Percentiles rank a stretch among this genome's conserved stretches.
These are phyloP conservation scores for Mastigias papua DNA, from an alignment of 30 jellyfish, hydroid and myxozoan species.

Conservation along the genomic window DNA sequence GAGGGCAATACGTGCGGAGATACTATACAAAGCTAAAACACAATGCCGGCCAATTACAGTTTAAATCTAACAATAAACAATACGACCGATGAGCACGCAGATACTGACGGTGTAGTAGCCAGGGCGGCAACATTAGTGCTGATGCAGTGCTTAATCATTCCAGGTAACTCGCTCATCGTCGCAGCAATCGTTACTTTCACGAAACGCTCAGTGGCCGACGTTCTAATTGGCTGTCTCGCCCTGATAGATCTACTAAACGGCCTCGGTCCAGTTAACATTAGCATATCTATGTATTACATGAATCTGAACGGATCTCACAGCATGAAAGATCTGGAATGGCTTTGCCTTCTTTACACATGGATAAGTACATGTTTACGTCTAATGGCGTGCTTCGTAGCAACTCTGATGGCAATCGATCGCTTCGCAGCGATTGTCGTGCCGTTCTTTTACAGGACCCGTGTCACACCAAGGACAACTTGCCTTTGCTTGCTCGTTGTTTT, in stretches of 20 bases:
- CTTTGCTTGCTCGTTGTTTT: constrained; percentile 9
- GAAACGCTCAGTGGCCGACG: constrained; percentile 61
- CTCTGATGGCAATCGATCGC: constrained; percentile 79
- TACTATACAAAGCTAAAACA: neutral
- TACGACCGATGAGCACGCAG: neutral
- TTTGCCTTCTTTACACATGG: constrained; percentile 67
- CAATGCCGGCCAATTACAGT: neutral
- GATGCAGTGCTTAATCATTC: constrained; percentile 67
- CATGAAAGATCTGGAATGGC: constrained; percentile 8
- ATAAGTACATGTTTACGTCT: constrained; percentile 51
- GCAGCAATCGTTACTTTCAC: constrained; percentile 40
- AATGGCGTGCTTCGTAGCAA: constrained; percentile 75
- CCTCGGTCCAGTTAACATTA: constrained; percentile 80
- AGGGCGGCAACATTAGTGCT: constrained; percentile 59
- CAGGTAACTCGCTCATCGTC: constrained; percentile 65
- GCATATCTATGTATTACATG: constrained; percentile 52
- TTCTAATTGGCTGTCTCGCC: constrained; percentile 73
- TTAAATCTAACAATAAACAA: neutral
- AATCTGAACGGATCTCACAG: constrained; percentile 42
- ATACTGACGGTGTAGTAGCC: constrained; percentile 24
- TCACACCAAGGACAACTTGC: constrained; percentile 21
- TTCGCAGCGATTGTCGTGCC: constrained; percentile 73
- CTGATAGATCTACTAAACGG: constrained; percentile 77
- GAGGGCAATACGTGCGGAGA: neutral
- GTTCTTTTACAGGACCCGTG: constrained; percentile 59